Percentiles rank a stretch among this genome's conserved stretches.
Evolutionary conservation across 2,888 invertebrate species (phyloP).

Genomic region (Acanthococcus lagerstroemiae): DNA sequence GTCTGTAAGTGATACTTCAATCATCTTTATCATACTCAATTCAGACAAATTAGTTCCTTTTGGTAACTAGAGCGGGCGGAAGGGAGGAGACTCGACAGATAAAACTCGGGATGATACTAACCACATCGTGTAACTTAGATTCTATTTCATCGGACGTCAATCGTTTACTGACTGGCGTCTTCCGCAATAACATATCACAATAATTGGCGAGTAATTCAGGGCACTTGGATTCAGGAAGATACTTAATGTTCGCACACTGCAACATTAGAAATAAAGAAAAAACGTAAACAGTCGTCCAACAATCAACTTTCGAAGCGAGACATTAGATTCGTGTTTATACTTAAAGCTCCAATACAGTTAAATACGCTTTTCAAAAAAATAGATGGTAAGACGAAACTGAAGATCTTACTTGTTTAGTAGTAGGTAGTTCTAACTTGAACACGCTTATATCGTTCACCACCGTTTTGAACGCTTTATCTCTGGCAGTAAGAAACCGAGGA

Average conservation of each 20-base stretch:
- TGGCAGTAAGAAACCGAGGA: constrained; percentile 90
- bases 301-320: too few relatives aligned
- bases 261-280: constrained; percentile 14
- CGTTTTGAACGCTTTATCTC: constrained; percentile 94
- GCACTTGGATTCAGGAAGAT: constrained; percentile 86
- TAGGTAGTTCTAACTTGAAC: constrained; percentile 50
- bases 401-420: constrained; percentile 45
- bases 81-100: too few relatives aligned
- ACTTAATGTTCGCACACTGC: constrained; percentile 40
- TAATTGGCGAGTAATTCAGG: constrained; percentile 98
- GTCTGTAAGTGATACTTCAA: too few relatives aligned
- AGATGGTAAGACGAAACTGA: background rate
- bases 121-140: constrained; percentile 79
- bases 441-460: constrained; percentile 97
- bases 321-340: too few relatives aligned
- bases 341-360: too few relatives aligned
- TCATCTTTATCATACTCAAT: too few relatives aligned
- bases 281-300: background rate
- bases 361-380: background rate
- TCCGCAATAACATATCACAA: constrained; percentile 96
- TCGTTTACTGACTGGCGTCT: constrained; percentile 90
- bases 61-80: too few relatives aligned
- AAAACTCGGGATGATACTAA: constrained; percentile 41
- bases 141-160: constrained; percentile 96
- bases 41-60: too few relatives aligned